phyloP scores from a whole-genome alignment of 2,888 invertebrate species.

The Glomeris marginata region DNA sequence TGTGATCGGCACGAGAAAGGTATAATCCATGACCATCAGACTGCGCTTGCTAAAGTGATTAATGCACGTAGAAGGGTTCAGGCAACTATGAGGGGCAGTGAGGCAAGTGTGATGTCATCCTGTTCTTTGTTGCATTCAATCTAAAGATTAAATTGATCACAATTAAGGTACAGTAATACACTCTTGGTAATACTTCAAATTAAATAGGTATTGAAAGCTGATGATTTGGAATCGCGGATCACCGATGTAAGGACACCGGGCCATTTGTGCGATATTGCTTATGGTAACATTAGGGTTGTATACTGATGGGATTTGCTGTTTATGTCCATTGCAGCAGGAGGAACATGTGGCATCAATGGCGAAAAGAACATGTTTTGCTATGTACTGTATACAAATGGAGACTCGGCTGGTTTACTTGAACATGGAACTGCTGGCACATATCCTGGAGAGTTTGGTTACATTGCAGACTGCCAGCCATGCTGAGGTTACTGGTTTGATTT shows the following conservation, averaged over 20 bases:
- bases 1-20: conserved; percentile 14
- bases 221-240: conserved; percentile 9
- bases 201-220: neutral
- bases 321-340: conserved; percentile 25
- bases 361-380: conserved; percentile 30
- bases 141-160: neutral
- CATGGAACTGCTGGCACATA: conserved; percentile 22
- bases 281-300: neutral
- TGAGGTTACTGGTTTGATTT: conserved; percentile 7
- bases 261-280: neutral
- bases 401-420: conserved; percentile 31
- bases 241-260: conserved; percentile 7
- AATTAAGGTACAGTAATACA: too few species aligned
- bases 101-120: conserved; percentile 3
- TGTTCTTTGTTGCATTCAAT: too few species aligned
- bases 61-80: conserved; percentile 11
- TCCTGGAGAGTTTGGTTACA: conserved; percentile 17
- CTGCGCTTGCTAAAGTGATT: conserved; percentile 9
- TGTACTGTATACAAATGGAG: conserved; percentile 33
- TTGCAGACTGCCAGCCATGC: conserved; percentile 16
- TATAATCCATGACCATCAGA: conserved; percentile 12
- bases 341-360: conserved; percentile 31
- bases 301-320: neutral
- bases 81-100: neutral
- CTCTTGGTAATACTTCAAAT: too few species aligned